Conservation (phyloP, 2,113 vertebrate genomes). For the Hipposideros armiger region DNA sequence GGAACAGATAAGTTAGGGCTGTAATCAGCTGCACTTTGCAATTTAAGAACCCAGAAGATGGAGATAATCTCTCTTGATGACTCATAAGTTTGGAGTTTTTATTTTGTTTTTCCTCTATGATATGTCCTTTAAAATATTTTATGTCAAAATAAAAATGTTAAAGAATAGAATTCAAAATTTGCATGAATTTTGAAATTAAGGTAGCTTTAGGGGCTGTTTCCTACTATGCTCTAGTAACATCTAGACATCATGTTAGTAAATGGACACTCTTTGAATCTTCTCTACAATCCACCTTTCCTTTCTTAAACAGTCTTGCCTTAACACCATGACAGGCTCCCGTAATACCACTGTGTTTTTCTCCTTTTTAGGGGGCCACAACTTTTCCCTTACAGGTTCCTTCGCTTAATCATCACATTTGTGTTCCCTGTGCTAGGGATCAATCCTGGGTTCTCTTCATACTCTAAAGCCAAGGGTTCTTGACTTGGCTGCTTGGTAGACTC, state of each 20-base stretch:
- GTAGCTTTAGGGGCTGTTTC: not conserved
- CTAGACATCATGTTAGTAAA: not conserved
- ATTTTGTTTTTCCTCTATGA: not conserved
- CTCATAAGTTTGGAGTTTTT: not conserved
- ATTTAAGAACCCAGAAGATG: not conserved
- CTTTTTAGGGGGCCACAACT: not conserved
- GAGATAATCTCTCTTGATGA: not conserved
- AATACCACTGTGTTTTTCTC: not conserved
- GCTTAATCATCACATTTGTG: not conserved
- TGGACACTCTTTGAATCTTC: not conserved
- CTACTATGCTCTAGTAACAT: not conserved
- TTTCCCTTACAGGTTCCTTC: not conserved
- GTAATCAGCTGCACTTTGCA: not conserved
- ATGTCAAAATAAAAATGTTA: constrained; percentile 39
- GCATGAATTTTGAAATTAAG: constrained; percentile 33
- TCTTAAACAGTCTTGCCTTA: not conserved
- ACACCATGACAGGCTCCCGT: not conserved
- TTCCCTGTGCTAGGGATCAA: not conserved
- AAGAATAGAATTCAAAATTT: constrained; percentile 2
- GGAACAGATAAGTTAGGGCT: not conserved
- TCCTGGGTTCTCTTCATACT: not conserved
- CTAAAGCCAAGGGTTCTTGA: not conserved
- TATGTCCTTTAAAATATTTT: constrained; percentile 1
- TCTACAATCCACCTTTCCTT: not conserved
- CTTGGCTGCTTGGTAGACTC: not conserved